Percentiles rank a stretch among this genome's conserved stretches.
phyloP scores from a whole-genome alignment of 92 coral and sea anemone species.

The Paragorgia papillata region DNA sequence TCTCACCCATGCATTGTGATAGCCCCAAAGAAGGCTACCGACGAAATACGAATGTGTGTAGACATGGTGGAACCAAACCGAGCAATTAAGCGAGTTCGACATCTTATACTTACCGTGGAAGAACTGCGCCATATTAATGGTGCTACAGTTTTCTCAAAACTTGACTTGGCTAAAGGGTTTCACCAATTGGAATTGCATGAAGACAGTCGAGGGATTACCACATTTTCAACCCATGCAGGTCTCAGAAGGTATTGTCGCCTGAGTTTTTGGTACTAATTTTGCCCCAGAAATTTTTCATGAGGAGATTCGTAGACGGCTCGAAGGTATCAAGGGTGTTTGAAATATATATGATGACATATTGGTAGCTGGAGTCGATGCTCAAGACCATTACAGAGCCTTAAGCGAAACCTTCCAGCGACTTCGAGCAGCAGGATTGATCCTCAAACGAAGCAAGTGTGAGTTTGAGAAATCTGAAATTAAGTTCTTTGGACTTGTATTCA shows the following conservation, averaged over 20 bases:
- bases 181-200: conserved; percentile 23
- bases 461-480: conserved; percentile 3
- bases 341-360: conserved; percentile 13
- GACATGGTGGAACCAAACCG: conserved; percentile 26
- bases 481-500: conserved; percentile 26
- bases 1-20: conserved; percentile 37
- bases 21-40: conserved; percentile 37
- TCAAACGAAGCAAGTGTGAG: not conserved
- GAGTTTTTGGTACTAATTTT: conserved; percentile 5
- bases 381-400: not conserved
- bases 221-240: conserved; percentile 3
- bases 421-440: not conserved
- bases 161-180: conserved; percentile 2
- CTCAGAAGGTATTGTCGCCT: not conserved
- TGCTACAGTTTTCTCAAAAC: conserved; percentile 21
- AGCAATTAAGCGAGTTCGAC: conserved; percentile 24
- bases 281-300: conserved; percentile 10
- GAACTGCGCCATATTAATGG: conserved; percentile 31
- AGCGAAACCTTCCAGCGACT: not conserved
- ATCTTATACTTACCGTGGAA: conserved; percentile 29
- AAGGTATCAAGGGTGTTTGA: conserved; percentile 7
- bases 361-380: not conserved
- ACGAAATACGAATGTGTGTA: conserved; percentile 38
- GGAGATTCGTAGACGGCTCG: not conserved
- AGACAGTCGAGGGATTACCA: conserved; percentile 24